Evolutionary conservation across 1,140 invertebrate genomes (phyloP), one percentile per base, ranked within the genome.

Genomic region (Portunus trituberculatus): DNA sequence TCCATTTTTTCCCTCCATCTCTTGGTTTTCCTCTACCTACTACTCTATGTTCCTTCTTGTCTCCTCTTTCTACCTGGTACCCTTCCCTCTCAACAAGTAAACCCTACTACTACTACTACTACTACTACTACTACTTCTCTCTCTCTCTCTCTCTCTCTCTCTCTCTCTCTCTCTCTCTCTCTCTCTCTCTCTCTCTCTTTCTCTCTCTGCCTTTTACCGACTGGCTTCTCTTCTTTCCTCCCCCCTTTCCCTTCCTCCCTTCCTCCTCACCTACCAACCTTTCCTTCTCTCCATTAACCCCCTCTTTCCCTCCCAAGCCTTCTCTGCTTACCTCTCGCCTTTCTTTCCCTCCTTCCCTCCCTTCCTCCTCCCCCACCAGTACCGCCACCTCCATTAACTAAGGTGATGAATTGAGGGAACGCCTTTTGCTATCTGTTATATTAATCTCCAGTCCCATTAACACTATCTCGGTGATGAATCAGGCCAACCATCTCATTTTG

Each of bases 381-480:
- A 25, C 67, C 67, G 0, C n/a, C 67, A 20, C 67, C 67, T n/a
- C 67, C 67, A 76, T 76, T 76, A 76, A 76, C 20, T 25, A 12
- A 76, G 67, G 67, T 76, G 25, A 76, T 76, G 67, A 76, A 76
- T 76, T 76, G 67, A 76, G 67, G 67, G 67, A 76, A 76, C 67
- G 8, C 67, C 67, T 76, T 76, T 76, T 76, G 67, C 67, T 76
- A 76, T 76, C 67, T 76, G 67, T 76, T 76, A 76, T 76, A 76
- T 76, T 76, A 76, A 76, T 76, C 67, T 76, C n/a, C 20, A n/a
- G 67, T 76, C 20, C 67, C 67, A 76, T 76, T 76, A 76, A 76
- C 67, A 76, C 67, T 76, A 76, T 76, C 67, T 76, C 67, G 20
- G 67, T n/a, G 67, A 76, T 76, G 67, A 76, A 76, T 76, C 25